Percentiles rank a stretch among this genome's conserved stretches.
phyloP scores from a whole-genome alignment of 35 echinoderm and acorn worm genomes.

The Ptychodera flava region DNA sequence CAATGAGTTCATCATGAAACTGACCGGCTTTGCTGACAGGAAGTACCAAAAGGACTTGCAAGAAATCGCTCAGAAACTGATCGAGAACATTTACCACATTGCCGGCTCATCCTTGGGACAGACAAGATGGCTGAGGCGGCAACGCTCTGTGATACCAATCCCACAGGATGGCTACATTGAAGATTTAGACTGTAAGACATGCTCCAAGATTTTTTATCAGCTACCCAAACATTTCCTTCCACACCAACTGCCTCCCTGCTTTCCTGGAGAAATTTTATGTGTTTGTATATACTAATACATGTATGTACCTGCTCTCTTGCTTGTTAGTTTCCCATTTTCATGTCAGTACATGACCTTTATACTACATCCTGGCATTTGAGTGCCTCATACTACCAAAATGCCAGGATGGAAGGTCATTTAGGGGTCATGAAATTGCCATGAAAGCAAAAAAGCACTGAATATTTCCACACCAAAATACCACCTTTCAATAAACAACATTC shows the following conservation, averaged over 20 bases:
- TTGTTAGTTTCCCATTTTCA: no score
- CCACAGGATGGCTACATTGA: slow-evolving; percentile 45
- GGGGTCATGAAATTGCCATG: neutral
- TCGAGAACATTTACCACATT: slow-evolving; percentile 84
- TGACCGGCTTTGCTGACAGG: slow-evolving; percentile 66
- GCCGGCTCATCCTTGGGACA: slow-evolving; percentile 93
- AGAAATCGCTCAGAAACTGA: slow-evolving; percentile 71
- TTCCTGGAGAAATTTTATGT: no score
- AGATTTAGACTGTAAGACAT: slow-evolving; percentile 56
- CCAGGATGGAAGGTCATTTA: no score
- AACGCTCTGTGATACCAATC: slow-evolving; percentile 75
- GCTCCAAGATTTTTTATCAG: no score
- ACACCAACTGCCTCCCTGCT: no score
- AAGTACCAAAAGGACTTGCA: slow-evolving; percentile 78
- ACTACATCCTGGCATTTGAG: no score
- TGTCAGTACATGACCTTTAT: no score
- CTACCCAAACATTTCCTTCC: no score
- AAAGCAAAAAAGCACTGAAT: neutral
- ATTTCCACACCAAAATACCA: slow-evolving; percentile 45
- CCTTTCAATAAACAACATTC: no score
- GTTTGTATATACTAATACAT: no score
- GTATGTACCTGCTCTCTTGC: no score
- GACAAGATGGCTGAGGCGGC: slow-evolving; percentile 87
- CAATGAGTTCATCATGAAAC: slow-evolving; percentile 79
- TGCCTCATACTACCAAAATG: no score